phyloP scores from a whole-genome alignment of 2,888 invertebrate genomes.

The Melieria crassipennis region DNA sequence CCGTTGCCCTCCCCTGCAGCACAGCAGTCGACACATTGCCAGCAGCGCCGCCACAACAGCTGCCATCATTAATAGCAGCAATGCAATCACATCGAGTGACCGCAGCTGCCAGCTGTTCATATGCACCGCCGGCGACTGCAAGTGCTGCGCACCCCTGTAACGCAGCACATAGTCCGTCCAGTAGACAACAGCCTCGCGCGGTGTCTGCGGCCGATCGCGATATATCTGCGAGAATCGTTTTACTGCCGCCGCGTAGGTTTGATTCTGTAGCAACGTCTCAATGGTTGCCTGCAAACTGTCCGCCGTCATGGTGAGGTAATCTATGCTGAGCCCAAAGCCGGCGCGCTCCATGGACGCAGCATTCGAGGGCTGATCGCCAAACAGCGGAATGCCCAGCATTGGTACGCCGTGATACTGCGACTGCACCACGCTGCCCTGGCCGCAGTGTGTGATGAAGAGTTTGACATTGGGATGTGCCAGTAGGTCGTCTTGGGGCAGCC shows the following conservation, averaged over 20 bases:
- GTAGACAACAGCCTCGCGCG: constrained; percentile 67
- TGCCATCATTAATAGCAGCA: constrained; percentile 35
- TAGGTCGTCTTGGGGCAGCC: constrained; percentile 75
- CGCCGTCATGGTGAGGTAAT: constrained; percentile 18
- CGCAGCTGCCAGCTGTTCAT: constrained; percentile 64
- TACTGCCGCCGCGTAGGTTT: constrained; percentile 51
- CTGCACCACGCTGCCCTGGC: constrained; percentile 79
- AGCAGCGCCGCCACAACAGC: constrained; percentile 1
- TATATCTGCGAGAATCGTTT: constrained; percentile 64
- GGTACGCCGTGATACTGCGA: constrained; percentile 82
- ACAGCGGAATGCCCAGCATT: constrained; percentile 78
- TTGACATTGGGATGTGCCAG: constrained; percentile 77
- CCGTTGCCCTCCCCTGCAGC: not conserved
- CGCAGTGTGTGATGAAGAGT: constrained; percentile 61
- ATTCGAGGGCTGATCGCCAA: constrained; percentile 81
- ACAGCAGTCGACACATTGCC: not conserved
- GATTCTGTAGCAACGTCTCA: constrained; percentile 46
- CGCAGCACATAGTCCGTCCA: constrained; percentile 70
- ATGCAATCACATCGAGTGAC: constrained; percentile 65
- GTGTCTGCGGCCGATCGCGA: constrained; percentile 67
- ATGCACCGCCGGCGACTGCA: constrained; percentile 67
- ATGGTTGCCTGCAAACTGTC: constrained; percentile 39
- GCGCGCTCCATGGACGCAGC: constrained; percentile 76
- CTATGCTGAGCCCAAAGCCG: constrained; percentile 62
- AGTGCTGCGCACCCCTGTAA: constrained; percentile 67